Evolutionary conservation across 2,888 invertebrate genomes (phyloP), one percentile per base, ranked within the genome.

Genomic region (Theretra japonica): DNA sequence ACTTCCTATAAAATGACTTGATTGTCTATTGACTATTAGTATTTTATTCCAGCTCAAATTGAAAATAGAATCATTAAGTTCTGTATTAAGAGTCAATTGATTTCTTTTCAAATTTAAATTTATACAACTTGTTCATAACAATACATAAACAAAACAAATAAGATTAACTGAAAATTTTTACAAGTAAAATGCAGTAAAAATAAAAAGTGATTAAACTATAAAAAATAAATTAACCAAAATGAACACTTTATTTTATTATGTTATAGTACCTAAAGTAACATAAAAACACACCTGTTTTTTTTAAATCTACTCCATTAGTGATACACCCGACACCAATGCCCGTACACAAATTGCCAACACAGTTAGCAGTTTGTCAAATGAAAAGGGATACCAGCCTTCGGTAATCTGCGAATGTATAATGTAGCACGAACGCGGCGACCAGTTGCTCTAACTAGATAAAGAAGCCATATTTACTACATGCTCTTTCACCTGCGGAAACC

Each of bases 391-490:
- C 62, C 33, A 62, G 62, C 33, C n/a, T 62, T 21, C 62, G 23
- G 62, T 65, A 23, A 65, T 65, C 41, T 23, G 41, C 41, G 65
- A 65, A 65, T 65, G 65, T 65, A 65, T 65, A 65, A 65, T 65
- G 65, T 48, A 65, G 15, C 23, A 28, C 28, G 62, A 41, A n/a
- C 23, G 30, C 30, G 30, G 28, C 11, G 48, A 48, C 62, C 62
- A 62, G 62, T 21, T 8, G 4, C 33, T 62, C 48, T 48, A 65
- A 65, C 65, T 65, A 65, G 65, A 48, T 65, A 65, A 41, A 62
- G 62, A 62, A 41, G 62, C 65, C 65, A 41, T 65, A 65, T 65
- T 62, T 62, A 48, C 65, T 65, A 48, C 23, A 48, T 48, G 60
- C 5, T n/a, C 65, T 62, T 65, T 41, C 41, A 65, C 65, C 62